A percentile compares a stretch with the other conserved stretches of the same genome.
These are phyloP conservation scores for Lissonota sp. DNA, from an alignment of 2,888 invertebrate species.

Conservation along the genomic window DNA sequence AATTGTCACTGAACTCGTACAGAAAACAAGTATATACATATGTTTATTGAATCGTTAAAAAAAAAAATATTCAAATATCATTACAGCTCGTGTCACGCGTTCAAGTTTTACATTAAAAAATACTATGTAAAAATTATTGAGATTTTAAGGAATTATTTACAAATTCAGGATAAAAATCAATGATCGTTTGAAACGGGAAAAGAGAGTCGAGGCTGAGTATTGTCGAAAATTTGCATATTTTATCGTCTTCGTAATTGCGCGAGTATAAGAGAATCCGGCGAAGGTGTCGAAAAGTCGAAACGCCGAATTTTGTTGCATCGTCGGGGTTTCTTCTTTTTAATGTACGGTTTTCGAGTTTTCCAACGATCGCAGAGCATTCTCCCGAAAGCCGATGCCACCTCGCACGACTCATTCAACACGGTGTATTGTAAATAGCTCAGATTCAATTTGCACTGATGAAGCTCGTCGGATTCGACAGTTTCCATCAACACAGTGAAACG, in stretches of 20 bases:
- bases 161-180: no score
- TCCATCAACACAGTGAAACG: neutral
- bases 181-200: no score
- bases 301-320: conserved; percentile 71
- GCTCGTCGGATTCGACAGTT: conserved; percentile 31
- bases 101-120: no score
- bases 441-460: conserved; percentile 64
- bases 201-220: no score
- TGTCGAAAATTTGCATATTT: neutral
- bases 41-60: conserved; percentile 38
- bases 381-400: conserved; percentile 84
- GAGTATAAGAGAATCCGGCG: conserved; percentile 87
- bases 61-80: neutral
- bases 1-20: conserved; percentile 53
- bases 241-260: conserved; percentile 76
- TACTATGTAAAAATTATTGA: no score
- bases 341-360: conserved; percentile 69
- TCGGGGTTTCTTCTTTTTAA: conserved; percentile 66
- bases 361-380: conserved; percentile 84
- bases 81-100: no score
- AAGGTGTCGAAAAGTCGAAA: conserved; percentile 87
- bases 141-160: no score
- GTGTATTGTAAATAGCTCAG: conserved; percentile 54
- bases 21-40: conserved; percentile 1
- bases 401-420: conserved; percentile 70